These are phyloP conservation scores for Cettia cetti DNA, from an alignment of 2,113 vertebrate genomes.

Conservation along the genomic window DNA sequence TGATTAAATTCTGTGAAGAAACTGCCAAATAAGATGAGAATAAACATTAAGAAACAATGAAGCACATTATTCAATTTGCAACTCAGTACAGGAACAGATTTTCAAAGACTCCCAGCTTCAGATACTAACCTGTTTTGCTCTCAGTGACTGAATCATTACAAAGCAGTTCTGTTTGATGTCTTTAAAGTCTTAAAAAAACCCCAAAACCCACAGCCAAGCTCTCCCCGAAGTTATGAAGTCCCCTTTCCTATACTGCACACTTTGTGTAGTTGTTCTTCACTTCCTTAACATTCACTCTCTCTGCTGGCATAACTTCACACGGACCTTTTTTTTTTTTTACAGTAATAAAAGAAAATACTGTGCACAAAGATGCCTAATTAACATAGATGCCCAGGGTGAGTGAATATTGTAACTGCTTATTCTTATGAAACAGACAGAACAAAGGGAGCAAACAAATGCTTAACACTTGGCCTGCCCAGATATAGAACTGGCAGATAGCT, in stretches of 20 bases:
- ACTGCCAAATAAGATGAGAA: conserved; percentile 38
- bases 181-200: neutral
- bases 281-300: neutral
- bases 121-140: conserved; percentile 36
- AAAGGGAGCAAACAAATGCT: neutral
- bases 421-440: neutral
- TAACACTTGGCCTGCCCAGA: neutral
- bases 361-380: conserved; percentile 19
- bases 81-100: neutral
- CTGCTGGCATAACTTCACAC: conserved; percentile 18
- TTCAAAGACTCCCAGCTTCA: conserved; percentile 21
- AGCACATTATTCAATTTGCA: conserved; percentile 30
- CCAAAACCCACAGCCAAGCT: neutral
- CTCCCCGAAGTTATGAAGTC: neutral
- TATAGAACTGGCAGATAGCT: neutral
- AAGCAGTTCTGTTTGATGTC: conserved; percentile 30
- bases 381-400: neutral
- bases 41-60: conserved; percentile 52
- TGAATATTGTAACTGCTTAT: neutral
- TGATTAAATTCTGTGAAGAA: conserved; percentile 40
- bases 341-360: neutral
- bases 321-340: neutral
- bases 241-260: neutral
- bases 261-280: neutral
- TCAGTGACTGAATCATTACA: conserved; percentile 1